These are phyloP conservation scores for Mormyrus proboscirostris DNA, from an alignment of 2,797 vertebrate genomes.

Conservation along the genomic window DNA sequence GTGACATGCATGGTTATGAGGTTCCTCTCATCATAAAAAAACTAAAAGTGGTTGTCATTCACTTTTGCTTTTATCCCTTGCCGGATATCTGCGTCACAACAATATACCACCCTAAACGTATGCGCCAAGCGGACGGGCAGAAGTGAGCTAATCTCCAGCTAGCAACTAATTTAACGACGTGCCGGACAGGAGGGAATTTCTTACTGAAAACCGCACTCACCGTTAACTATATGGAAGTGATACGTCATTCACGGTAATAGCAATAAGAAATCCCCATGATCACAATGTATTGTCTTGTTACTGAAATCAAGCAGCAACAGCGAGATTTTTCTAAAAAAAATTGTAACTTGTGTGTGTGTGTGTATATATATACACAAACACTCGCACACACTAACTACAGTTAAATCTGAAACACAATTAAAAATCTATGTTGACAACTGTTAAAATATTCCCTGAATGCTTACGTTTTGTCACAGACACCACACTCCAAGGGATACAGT, in stretches of 20 bases:
- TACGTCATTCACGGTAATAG: neutral
- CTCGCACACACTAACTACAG: neutral
- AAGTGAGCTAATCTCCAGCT: neutral
- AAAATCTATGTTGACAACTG: neutral
- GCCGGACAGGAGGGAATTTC: neutral
- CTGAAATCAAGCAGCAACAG: neutral
- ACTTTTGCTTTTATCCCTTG: neutral
- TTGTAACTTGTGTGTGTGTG: no score
- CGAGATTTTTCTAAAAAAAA: neutral
- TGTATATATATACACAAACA: neutral
- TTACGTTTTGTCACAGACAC: neutral
- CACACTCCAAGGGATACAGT: neutral
- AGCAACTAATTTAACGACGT: neutral
- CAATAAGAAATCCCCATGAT: neutral
- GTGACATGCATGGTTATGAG: conserved; percentile 41
- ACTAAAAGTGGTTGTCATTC: neutral
- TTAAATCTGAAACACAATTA: neutral
- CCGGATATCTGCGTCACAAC: neutral
- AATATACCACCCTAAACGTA: neutral
- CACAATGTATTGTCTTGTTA: neutral
- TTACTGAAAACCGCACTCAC: neutral
- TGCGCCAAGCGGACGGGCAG: neutral
- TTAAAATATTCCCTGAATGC: neutral
- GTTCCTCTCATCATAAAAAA: neutral
- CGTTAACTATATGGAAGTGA: neutral